Conservation (phyloP, 2,113 vertebrate species). For the Excalfactoria chinensis region DNA sequence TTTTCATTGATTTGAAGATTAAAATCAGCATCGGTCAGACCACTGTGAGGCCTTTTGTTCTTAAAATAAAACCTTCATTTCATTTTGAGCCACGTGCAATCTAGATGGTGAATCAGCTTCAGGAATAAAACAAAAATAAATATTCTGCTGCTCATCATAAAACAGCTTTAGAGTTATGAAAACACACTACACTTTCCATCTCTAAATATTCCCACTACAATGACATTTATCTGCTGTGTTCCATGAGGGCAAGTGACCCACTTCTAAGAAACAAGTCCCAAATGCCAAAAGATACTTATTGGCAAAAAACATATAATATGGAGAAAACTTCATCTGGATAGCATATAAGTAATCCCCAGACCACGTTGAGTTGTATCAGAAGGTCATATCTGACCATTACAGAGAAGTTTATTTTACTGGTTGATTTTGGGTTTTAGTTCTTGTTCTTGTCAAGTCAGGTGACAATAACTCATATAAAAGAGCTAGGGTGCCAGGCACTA, state of each 20-base stretch:
- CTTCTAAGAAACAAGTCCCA: conserved; percentile 35
- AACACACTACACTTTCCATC: conserved; percentile 19
- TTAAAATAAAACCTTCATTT: conserved; percentile 13
- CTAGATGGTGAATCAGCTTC: conserved; percentile 34
- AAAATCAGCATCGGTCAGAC: conserved; percentile 27
- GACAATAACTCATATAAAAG: background rate
- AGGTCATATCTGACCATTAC: background rate
- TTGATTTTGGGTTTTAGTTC: background rate
- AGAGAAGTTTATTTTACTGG: background rate
- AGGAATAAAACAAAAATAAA: conserved; percentile 34
- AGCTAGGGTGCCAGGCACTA: background rate
- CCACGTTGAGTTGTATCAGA: background rate
- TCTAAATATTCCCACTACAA: conserved; percentile 4
- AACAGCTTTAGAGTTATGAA: conserved; percentile 1
- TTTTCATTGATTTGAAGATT: conserved; percentile 21
- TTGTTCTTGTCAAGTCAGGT: background rate
- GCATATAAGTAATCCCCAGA: background rate
- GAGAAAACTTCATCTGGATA: background rate
- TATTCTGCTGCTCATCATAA: conserved; percentile 40
- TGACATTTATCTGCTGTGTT: conserved; percentile 14
- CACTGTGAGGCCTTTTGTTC: background rate
- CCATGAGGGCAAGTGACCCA: conserved; percentile 17
- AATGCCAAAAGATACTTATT: conserved; percentile 39
- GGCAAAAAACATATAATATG: background rate
- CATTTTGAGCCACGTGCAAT: background rate